Evolutionary conservation across 1,140 invertebrate genomes (phyloP).

Genomic region (Leptoteleia sp.): DNA sequence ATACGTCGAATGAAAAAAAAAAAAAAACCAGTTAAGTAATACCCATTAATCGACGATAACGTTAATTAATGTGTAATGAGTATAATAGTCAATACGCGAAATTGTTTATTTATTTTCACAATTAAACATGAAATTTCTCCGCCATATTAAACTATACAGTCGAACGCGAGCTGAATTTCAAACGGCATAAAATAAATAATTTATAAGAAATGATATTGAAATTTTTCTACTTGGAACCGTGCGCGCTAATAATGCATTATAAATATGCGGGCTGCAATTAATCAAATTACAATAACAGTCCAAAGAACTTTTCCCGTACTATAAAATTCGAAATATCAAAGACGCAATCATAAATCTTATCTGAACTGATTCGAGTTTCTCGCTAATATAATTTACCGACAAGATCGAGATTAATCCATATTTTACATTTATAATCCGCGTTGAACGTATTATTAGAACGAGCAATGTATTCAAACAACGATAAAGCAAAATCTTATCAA

Average conservation of each 20-base stretch:
- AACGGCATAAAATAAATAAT: too few relatives aligned
- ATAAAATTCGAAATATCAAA: conserved; percentile 59
- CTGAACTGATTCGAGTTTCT: conserved; percentile 62
- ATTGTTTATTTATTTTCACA: too few relatives aligned
- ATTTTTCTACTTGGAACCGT: too few relatives aligned
- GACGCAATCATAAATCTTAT: conserved; percentile 61
- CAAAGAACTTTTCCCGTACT: conserved; percentile 44
- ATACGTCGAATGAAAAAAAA: too few relatives aligned
- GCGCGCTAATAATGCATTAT: conserved; percentile 18
- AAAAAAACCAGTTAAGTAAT: too few relatives aligned
- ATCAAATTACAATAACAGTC: conserved; percentile 58
- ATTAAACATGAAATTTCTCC: too few relatives aligned
- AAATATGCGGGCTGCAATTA: conserved; percentile 30
- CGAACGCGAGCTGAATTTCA: too few relatives aligned
- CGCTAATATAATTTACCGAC: conserved; percentile 62
- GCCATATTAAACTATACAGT: too few relatives aligned
- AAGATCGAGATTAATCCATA: conserved; percentile 64
- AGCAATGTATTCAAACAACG: conserved; percentile 46
- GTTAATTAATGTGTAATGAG: too few relatives aligned
- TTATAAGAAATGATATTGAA: too few relatives aligned
- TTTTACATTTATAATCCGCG: conserved; percentile 59
- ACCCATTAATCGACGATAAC: too few relatives aligned
- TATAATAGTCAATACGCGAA: too few relatives aligned
- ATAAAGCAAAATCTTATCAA: conserved; percentile 56
- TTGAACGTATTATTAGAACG: conserved; percentile 57